Evolutionary conservation across 2,113 vertebrate genomes (phyloP), one percentile per base, ranked within the genome.

Genomic region (Scytalopus superciliaris): DNA sequence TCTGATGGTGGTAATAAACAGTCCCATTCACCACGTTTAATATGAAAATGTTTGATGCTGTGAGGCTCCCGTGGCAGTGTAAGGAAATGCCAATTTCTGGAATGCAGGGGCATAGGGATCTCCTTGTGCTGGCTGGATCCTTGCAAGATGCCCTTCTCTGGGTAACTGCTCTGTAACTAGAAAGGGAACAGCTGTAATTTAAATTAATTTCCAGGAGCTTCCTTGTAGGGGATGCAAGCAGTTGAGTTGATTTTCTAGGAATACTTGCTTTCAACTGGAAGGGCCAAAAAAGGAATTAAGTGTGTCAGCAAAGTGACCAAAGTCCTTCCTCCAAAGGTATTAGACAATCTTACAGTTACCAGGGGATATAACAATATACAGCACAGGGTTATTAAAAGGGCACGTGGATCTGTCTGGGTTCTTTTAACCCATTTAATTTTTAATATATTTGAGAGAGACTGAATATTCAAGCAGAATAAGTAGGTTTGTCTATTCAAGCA

Each of bases 1-100:
- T 68, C 9, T 84, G 42, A 12, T 4, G 5, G 33, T 49, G 27
- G 31, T 37, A 28, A 49, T 49, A 24, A 81, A 35, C 60, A 63
- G 31, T 35, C 50, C 14, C 37, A 14, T 53, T 64, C 23, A 31
- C 33, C 11, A 5, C 25, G 30, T 74, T 57, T 37, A 28, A 84
- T 57, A 33, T 21, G 40, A 10, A 67, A 40, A 6, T 10, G 42
- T 22, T 9, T 16, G 62, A 25, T 44, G 53, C 28, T 39, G 8
- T 55, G 63, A 49, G 50, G 4, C 24, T 69, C 27, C 62, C 52
- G 49, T 25, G 55, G 49, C 64, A 52, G 45, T 7, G 37, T 45
- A 10, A 15, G 44, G 21, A 86, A 59, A 1, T 6, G 4, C 15
- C 6, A 7, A 0, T 15, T 7, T 21, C 10, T 22, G 52, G 52